Evolutionary conservation across 2,888 invertebrate species (phyloP), one percentile per base, ranked within the genome.

Genomic region (Epinotia nisella): DNA sequence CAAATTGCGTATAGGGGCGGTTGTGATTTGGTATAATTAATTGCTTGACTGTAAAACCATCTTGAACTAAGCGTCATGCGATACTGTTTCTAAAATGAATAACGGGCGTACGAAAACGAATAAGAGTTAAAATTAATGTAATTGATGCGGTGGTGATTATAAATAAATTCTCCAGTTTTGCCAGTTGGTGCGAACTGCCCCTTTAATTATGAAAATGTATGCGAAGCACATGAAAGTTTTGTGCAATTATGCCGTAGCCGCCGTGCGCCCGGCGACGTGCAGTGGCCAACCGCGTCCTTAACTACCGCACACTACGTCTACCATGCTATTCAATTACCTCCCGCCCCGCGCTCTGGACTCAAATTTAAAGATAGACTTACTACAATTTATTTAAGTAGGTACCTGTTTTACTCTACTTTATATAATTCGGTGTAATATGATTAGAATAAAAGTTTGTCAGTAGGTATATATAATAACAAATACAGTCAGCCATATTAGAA

Each of bases 141-240:
- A 86, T 85, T 83, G 80, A 87, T 82, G 83, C 85, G 83, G 83
- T 82, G 82, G 82, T 84, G 73, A 73, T 71, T 83, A 87, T 90
- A 89, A 90, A 90, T 90, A 90, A 87, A 81, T 82, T 85, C 83
- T 80, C 80, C 80, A 83, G 83, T 83, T 85, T 81, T 79, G 82
- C 84, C 89, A 89, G 88, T 91, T 88, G 89, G 88, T 88, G 88
- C 84, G 85, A 90, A 89, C 88, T 88, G 88, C 86, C 89, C 88
- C 89, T 91, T 90, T 92, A 91, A 92, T 92, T 92, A 93, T 92
- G 91, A 92, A 92, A 92, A 93, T 92, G 90, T 93, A 93, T 92
- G 93, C 92, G 86, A 85, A 90, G 92, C 91, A 90, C 91, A 92
- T 90, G 92, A 91, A 93, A 92, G 91, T 93, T n/a, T 92, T 90